These are phyloP conservation scores for Amniataba percoides DNA, from an alignment of 2,797 vertebrate genomes.

Conservation along the genomic window DNA sequence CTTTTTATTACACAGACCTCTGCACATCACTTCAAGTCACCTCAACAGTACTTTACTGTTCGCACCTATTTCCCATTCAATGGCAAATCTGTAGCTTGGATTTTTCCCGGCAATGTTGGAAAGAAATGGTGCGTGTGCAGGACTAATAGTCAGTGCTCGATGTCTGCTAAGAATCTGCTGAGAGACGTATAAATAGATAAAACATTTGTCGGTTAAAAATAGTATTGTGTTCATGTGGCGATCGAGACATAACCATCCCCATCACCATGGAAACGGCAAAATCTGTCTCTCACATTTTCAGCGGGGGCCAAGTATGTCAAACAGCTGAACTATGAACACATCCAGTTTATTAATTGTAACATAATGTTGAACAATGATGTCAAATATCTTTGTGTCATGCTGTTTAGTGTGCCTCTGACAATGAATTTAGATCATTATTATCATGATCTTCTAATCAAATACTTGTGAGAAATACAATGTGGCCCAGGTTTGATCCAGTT, in stretches of 20 bases:
- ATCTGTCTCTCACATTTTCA: constrained; percentile 49
- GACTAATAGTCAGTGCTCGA: background rate
- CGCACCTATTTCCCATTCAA: background rate
- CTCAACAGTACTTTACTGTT: background rate
- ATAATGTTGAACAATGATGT: background rate
- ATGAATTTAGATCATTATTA: background rate
- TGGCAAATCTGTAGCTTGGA: background rate
- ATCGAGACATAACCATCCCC: constrained; percentile 26
- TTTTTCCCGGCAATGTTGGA: background rate
- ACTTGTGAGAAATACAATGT: background rate
- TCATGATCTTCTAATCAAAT: background rate
- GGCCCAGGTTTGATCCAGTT: background rate
- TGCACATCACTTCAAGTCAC: background rate
- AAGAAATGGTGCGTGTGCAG: background rate
- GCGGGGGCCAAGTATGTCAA: background rate
- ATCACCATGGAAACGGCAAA: constrained; percentile 70
- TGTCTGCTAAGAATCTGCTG: background rate
- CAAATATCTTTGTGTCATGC: background rate
- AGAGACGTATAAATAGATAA: constrained; percentile 32
- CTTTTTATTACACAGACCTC: background rate
- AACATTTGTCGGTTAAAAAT: constrained; percentile 41
- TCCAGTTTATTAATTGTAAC: background rate
- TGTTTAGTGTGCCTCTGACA: background rate
- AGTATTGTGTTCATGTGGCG: constrained; percentile 36
- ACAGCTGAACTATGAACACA: background rate